Evolutionary conservation across 2,113 vertebrate species (phyloP), one percentile per base, ranked within the genome.

Genomic region (Myiozetetes cayanensis): DNA sequence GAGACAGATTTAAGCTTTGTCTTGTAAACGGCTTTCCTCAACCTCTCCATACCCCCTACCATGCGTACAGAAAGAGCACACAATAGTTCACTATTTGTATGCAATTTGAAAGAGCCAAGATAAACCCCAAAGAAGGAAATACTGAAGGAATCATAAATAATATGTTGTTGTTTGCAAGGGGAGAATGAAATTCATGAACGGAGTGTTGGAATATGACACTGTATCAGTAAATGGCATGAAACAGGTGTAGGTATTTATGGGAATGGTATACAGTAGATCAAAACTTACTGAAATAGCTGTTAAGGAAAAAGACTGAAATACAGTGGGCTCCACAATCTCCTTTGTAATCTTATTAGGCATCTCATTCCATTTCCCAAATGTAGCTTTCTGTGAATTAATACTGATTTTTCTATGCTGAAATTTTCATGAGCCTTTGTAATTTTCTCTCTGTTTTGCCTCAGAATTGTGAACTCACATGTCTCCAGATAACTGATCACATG

Each of bases 101-200:
- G 71, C 82, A 59, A 47, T 90, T 92, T 93, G 85, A 79, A 94
- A 86, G 85, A 94, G 92, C 79, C 90, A 92, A 89, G 73, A 92
- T 94, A 96, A 95, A 92, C 76, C 39, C 56, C 47, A 72, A 92
- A 93, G 92, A 95, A 91, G 68, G 79, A 93, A 93, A 84, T 95
- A 61, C 61, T 93, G 90, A 90, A 93, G 76, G 47, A 92, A 80
- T 88, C 59, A 87, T 92, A 95, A 95, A 92, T 96, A 96, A 90
- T 71, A 61, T 52, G 65, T 84, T 96, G 89, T 79, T 95, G 78
- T 94, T 96, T 95, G 85, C 76, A 78, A 85, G 52, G 41, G 72
- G 43, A 85, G 58, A 94, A 93, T 70, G 72, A 92, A 84, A 49
- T 90, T 68, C 50, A 41, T 84, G 39, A 95, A 78, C 70, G 39